Conservation (phyloP, 2,113 vertebrate genomes). For the Protomyctophum bolini region DNA sequence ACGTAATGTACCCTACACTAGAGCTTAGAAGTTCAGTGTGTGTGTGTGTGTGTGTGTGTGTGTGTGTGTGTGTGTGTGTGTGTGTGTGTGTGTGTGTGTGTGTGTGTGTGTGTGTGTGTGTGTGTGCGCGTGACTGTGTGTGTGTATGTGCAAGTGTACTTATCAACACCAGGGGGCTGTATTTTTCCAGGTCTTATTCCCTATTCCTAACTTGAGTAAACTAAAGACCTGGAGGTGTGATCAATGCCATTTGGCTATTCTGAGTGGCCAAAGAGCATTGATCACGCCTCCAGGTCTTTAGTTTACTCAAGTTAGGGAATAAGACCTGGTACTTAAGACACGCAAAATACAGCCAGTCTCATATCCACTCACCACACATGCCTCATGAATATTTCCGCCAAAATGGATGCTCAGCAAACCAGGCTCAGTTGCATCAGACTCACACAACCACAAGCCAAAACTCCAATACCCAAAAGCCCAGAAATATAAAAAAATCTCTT, state of each 20-base stretch:
- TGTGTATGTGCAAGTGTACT: not conserved
- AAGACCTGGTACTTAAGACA: too few relatives aligned
- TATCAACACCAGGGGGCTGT: not conserved
- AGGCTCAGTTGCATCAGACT: not conserved
- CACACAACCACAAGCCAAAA: not conserved
- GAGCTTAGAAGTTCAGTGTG: not conserved
- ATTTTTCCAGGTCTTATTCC: too few relatives aligned
- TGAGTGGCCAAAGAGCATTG: too few relatives aligned
- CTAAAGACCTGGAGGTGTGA: too few relatives aligned
- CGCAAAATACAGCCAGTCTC: too few relatives aligned
- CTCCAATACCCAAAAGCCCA: not conserved
- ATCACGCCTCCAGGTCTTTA: too few relatives aligned
- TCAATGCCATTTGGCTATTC: too few relatives aligned
- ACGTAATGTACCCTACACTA: too few relatives aligned
- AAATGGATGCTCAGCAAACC: not conserved
- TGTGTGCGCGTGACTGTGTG: not conserved
- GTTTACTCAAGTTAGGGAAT: too few relatives aligned
- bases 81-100: not conserved
- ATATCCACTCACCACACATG: constrained; percentile 1
- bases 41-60: not conserved
- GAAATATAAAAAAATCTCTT: not conserved
- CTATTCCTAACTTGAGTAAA: too few relatives aligned
- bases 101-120: not conserved
- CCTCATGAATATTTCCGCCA: not conserved
- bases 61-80: constrained; percentile 5